These are phyloP conservation scores for Nomada lathburiana DNA, from an alignment of 2,888 invertebrate species.

Conservation along the genomic window DNA sequence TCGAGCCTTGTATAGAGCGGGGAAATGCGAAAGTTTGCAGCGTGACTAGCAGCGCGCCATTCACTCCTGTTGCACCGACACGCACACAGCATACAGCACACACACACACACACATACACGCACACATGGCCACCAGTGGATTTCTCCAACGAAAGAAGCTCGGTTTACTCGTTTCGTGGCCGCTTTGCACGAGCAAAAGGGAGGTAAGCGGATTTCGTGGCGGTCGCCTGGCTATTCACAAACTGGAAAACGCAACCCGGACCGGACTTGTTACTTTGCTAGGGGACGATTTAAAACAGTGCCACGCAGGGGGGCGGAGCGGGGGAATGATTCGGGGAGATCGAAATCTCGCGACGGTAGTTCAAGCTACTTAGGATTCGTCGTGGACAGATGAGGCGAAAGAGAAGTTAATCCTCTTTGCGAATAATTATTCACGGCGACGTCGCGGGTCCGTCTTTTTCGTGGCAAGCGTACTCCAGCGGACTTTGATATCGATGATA, in stretches of 20 bases:
- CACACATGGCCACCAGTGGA: conserved; percentile 16
- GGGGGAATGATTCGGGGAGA: conserved; percentile 15
- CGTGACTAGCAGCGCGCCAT: conserved; percentile 33
- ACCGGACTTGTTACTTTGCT: conserved; percentile 30
- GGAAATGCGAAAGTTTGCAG: conserved; percentile 57
- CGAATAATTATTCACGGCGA: conserved; percentile 53
- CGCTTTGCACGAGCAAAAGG: conserved; percentile 52
- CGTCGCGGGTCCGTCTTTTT: not conserved
- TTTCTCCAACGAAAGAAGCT: conserved; percentile 56
- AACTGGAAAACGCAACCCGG: conserved; percentile 32
- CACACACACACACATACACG: not conserved
- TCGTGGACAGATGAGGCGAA: conserved; percentile 41
- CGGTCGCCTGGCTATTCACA: conserved; percentile 36
- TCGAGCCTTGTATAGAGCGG: conserved; percentile 40
- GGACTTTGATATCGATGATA: conserved; percentile 23
- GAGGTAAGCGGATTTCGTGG: conserved; percentile 66
- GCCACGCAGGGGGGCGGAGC: not conserved
- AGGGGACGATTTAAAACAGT: conserved; percentile 48
- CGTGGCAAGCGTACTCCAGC: not conserved
- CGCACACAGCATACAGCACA: not conserved
- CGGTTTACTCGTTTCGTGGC: conserved; percentile 53
- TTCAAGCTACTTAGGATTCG: conserved; percentile 47
- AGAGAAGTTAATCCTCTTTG: conserved; percentile 53
- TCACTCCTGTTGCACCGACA: conserved; percentile 45
- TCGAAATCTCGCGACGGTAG: conserved; percentile 37